phyloP scores from a whole-genome alignment of 1,140 invertebrate species.

The Aphelenchoides besseyi region DNA sequence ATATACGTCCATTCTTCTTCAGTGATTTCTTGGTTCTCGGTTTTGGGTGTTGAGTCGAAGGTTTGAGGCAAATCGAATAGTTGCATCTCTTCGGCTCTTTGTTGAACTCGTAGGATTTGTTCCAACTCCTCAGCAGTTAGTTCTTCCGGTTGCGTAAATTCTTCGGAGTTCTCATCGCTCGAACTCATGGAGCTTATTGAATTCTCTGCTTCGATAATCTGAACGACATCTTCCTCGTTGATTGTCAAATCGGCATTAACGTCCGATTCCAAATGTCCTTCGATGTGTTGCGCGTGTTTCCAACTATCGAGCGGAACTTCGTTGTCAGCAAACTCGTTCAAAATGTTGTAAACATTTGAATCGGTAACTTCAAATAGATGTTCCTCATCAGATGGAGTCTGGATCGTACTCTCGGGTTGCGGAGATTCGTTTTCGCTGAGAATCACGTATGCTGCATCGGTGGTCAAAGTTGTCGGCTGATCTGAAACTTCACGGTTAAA shows the following conservation, averaged over 20 bases:
- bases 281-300: not conserved
- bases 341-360: not conserved
- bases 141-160: not conserved
- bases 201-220: not conserved
- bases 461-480: too few species aligned
- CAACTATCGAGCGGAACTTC: not conserved
- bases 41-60: too few species aligned
- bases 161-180: not conserved
- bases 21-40: not conserved
- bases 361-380: not conserved
- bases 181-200: not conserved
- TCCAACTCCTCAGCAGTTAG: slow-evolving; percentile 23
- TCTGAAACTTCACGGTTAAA: too few species aligned
- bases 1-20: slow-evolving; percentile 24
- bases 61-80: not conserved
- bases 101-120: slow-evolving; percentile 22
- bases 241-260: not conserved
- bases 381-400: not conserved
- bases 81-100: slow-evolving; percentile 12
- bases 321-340: not conserved
- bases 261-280: slow-evolving; percentile 1
- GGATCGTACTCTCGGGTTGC: not conserved
- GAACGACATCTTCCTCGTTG: slow-evolving; percentile 4
- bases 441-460: not conserved
- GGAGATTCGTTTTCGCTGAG: not conserved